Evolutionary conservation across 2,113 vertebrate species (phyloP).

Genomic region (Origma solitaria): DNA sequence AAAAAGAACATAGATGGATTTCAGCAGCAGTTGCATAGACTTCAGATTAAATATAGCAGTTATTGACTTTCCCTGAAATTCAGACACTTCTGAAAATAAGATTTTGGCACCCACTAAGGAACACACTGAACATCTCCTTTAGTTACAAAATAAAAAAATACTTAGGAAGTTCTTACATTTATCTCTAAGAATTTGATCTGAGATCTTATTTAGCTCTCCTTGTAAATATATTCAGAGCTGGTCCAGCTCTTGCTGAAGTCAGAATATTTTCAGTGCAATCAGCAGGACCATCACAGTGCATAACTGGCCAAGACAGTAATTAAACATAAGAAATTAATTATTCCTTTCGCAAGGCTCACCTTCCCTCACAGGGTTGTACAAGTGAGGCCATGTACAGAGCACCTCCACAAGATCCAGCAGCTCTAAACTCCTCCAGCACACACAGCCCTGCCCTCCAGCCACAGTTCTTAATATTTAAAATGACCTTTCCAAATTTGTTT

Average conservation of each 20-base stretch:
- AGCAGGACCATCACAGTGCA: neutral
- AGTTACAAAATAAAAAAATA: slow-evolving; percentile 26
- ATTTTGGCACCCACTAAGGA: slow-evolving; percentile 16
- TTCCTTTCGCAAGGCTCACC: neutral
- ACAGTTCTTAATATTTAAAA: neutral
- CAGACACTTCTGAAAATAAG: slow-evolving; percentile 43
- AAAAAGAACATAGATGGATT: neutral
- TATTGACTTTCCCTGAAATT: slow-evolving; percentile 6
- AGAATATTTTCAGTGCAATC: neutral
- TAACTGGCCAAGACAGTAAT: neutral
- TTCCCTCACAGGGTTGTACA: neutral
- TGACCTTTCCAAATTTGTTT: slow-evolving; percentile 39
- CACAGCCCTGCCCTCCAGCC: neutral
- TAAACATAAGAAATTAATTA: neutral
- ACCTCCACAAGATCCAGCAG: neutral
- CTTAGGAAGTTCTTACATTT: neutral
- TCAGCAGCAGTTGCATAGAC: neutral
- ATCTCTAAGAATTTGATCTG: neutral
- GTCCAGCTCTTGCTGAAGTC: neutral
- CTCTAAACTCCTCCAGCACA: neutral
- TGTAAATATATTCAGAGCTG: neutral
- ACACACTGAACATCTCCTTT: slow-evolving; percentile 42
- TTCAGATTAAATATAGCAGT: slow-evolving; percentile 20
- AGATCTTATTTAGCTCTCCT: neutral
- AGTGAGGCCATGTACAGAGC: neutral